A percentile compares a stretch with the other conserved stretches of the same genome.
phyloP scores from a whole-genome alignment of 1,140 invertebrate genomes.

The Sycobia sp. region DNA sequence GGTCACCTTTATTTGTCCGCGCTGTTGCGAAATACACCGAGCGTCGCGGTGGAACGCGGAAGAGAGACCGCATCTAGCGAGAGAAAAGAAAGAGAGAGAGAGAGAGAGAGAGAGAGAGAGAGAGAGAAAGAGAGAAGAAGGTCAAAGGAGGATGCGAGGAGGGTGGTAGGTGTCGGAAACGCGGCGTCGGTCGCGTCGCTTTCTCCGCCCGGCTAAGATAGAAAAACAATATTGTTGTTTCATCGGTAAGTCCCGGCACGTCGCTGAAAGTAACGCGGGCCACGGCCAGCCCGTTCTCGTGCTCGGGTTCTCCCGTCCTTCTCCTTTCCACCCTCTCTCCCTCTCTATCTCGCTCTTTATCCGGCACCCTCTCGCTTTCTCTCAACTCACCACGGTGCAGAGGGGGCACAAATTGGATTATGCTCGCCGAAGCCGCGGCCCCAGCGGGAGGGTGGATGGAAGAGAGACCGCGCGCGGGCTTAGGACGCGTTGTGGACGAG shows the following conservation, averaged over 20 bases:
- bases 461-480: constrained; percentile 6
- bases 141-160: neutral
- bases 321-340: neutral
- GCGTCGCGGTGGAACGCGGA: neutral
- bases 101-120: neutral
- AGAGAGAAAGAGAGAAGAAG: neutral
- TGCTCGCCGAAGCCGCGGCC: constrained; percentile 19
- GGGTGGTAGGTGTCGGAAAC: too few species aligned
- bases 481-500: neutral
- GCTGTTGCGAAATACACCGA: neutral
- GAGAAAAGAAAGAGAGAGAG: too few species aligned
- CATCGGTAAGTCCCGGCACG: constrained; percentile 57
- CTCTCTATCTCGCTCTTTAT: constrained; percentile 31
- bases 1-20: constrained; percentile 6
- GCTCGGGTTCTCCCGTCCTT: neutral
- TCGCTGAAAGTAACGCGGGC: constrained; percentile 52
- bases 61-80: too few species aligned
- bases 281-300: neutral
- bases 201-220: constrained; percentile 36
- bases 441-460: neutral
- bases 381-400: constrained; percentile 25
- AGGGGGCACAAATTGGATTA: constrained; percentile 60
- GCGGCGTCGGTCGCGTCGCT: constrained; percentile 8
- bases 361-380: constrained; percentile 31
- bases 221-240: constrained; percentile 58